Evolutionary conservation across 2,797 vertebrate genomes (phyloP).

Genomic region (Salarias fasciatus): DNA sequence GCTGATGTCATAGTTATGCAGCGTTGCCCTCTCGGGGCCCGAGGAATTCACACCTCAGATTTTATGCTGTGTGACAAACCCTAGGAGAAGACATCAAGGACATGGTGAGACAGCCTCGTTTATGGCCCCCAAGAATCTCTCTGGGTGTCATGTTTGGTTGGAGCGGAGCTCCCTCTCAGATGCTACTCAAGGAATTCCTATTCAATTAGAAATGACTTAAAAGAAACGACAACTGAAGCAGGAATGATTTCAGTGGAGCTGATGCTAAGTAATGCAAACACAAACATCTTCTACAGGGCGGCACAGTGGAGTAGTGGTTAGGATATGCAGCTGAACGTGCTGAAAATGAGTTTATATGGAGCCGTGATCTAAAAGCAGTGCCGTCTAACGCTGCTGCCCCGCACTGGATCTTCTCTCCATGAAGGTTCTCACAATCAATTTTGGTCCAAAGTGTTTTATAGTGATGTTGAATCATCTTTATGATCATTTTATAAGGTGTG

Average conservation of each 20-base stretch:
- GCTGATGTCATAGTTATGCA: conserved; percentile 80
- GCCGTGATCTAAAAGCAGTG: too few species aligned
- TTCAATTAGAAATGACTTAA: conserved; percentile 5
- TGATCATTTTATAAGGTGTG: neutral
- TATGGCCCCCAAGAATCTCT: conserved; percentile 31
- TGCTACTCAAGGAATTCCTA: conserved; percentile 24
- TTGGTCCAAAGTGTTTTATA: neutral
- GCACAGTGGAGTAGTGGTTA: too few species aligned
- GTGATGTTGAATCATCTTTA: neutral
- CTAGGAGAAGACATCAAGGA: conserved; percentile 57
- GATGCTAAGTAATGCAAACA: too few species aligned
- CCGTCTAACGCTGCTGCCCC: too few species aligned
- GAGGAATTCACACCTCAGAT: conserved; percentile 75
- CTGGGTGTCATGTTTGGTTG: conserved; percentile 19
- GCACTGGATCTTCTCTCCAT: neutral
- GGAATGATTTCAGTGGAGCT: too few species aligned
- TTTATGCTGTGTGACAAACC: conserved; percentile 63
- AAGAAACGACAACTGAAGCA: too few species aligned
- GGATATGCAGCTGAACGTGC: too few species aligned
- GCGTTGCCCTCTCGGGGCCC: conserved; percentile 62
- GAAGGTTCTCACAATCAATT: neutral
- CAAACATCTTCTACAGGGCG: too few species aligned
- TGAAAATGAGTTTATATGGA: too few species aligned
- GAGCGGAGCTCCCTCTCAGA: conserved; percentile 12
- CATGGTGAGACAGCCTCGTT: conserved; percentile 61